Percentiles rank a stretch among this genome's conserved stretches.
These are phyloP conservation scores for Amyelois transitella DNA, from an alignment of 1,140 invertebrate genomes.

Conservation along the genomic window DNA sequence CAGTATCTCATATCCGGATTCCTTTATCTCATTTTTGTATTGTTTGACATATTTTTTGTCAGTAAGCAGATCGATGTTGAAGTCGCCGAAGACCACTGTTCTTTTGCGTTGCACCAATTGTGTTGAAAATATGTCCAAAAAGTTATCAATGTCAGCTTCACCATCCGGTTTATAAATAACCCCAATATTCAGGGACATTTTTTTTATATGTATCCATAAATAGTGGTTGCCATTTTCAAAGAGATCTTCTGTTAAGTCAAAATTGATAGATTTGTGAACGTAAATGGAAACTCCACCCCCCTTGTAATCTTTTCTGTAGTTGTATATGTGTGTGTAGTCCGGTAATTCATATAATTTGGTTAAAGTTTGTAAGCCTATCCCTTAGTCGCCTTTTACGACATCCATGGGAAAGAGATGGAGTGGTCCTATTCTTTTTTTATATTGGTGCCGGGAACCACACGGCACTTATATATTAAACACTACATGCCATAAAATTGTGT, in stretches of 20 bases:
- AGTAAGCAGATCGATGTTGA: neutral
- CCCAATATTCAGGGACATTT: slow-evolving; percentile 15
- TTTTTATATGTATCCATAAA: slow-evolving; percentile 19
- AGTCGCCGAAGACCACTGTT: no score
- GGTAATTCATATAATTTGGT: neutral
- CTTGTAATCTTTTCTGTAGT: slow-evolving; percentile 3
- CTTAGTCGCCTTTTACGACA: no score
- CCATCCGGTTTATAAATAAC: slow-evolving; percentile 17
- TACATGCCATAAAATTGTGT: slow-evolving; percentile 4
- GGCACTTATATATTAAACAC: no score
- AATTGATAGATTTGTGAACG: slow-evolving; percentile 10
- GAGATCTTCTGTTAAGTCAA: slow-evolving; percentile 1
- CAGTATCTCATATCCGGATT: slow-evolving; percentile 13
- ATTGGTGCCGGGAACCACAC: no score
- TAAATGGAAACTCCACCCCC: slow-evolving; percentile 18
- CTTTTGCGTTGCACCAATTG: slow-evolving; percentile 9
- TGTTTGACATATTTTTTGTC: neutral
- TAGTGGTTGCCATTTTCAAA: slow-evolving; percentile 16
- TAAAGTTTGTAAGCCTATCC: no score
- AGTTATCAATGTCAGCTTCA: neutral
- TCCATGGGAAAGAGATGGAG: no score
- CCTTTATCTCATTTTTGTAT: slow-evolving; percentile 10
- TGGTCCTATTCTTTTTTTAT: no score
- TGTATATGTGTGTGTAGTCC: slow-evolving; percentile 10
- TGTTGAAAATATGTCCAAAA: slow-evolving; percentile 10